Evolutionary conservation across 2,113 vertebrate species (phyloP), one percentile per base, ranked within the genome.

Genomic region (Periophthalmodon schlosseri): DNA sequence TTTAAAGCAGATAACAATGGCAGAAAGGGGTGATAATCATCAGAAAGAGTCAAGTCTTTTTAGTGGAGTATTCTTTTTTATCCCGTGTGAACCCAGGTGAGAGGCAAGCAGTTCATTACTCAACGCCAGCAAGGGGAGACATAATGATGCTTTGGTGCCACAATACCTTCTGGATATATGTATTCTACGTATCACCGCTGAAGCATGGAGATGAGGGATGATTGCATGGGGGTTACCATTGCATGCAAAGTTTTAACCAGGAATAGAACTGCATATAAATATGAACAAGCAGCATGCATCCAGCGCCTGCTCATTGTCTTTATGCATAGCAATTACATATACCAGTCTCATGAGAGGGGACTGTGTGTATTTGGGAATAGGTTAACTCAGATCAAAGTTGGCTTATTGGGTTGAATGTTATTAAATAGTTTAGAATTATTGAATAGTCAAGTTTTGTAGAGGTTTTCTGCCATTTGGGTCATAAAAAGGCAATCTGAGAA

Each of bases 201-300:
- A 86, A 83, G 79, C 87, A 76, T 84, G 72, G 90, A 86, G 76
- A 49, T 68, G 79, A 67, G 75, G 54, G 77, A 80, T 86, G 69
- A 88, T 85, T 87, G 77, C 76, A 68, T 77, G 66, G 23, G 81
- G 75, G 78, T 81, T 82, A 82, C 82, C 80, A 71, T 65, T 11
- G 67, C 50, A 60, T 70, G 75, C 64, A 57, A 85, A 60, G 73
- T 81, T 49, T 82, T 28, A 68, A 80, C 86, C 76, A 28, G 73
- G 50, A 77, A 70, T 24, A 24, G 28, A 68, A 80, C 39, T 76
- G 75, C 49, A 77, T 73, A 63, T 73, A 67, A 84, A 80, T 86
- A 77, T 80, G 56, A 82, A 86, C 81, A 74, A 21, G 16, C 18
- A 15, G 34, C 39, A 56, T 57, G 57, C 12, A 67, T 0, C 4